Base-by-base conservation (phyloP, 1,140 invertebrate species). In the Paraescarpia echinospica region DNA sequence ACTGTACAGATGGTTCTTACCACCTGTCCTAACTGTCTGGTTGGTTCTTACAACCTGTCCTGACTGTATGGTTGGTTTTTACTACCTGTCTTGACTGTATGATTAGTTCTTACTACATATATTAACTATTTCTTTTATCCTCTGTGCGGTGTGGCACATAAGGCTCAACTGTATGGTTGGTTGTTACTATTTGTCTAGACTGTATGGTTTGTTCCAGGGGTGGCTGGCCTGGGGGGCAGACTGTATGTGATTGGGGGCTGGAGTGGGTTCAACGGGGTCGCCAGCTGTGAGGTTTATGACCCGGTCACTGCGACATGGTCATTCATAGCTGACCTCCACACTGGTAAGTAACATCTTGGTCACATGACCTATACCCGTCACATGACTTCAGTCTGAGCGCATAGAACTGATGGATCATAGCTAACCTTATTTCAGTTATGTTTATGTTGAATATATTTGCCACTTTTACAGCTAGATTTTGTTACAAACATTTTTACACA, bases 231-330 rank as follows among this genome's bases (percentile, higher is more conserved):
- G 59, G 96, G 97, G 94, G 97, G 96, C n/a, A 96, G 97, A 93
- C 96, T 98, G 92, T 98, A 97, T 96, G 97, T 97, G 94, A 97
- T 98, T 92, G 98, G 98, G 51, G 98, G 98, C 41, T 98, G 97
- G 97, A 97, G 97, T 94, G 98, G 97, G 14, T 94, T 93, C 89
- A 90, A 96, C 92, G 97, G 97, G 51, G 97, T 98, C 48, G 97
- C 97, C 93, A 97, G 97, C 93, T 98, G 98, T 96, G 97, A 98
- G 95, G 96, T 97, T 14, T 98, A 97, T 95, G 96, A 97, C 94
- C 97, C 97, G 1, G 95, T 96, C 0, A 96, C 95, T 1, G 96
- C 97, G 92, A 95, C 95, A 33, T 98, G 98, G 98, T 91, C 95
- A 4, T 96, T 96, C 35, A 97, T 98, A 92, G 97, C 97, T 91